phyloP scores from a whole-genome alignment of 2,113 vertebrate species.

The Phocoena sinus region DNA sequence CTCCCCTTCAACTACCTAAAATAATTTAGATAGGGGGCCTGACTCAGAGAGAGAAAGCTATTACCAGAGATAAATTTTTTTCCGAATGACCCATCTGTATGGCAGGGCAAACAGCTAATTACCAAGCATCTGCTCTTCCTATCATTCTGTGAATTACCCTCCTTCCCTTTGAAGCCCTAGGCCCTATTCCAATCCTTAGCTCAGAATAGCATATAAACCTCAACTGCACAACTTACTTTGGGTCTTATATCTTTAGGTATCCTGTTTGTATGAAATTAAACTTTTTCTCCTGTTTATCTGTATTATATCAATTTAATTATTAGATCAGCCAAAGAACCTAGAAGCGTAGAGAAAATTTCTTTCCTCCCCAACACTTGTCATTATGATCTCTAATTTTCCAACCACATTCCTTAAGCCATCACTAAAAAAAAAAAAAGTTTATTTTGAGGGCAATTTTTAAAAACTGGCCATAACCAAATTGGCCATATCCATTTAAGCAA shows the following conservation, averaged over 20 bases:
- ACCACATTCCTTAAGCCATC: neutral
- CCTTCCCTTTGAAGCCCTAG: too few relatives aligned
- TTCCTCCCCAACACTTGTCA: neutral
- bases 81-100: neutral
- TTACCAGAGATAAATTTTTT: neutral
- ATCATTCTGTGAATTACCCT: neutral
- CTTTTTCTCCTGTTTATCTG: neutral
- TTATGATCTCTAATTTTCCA: neutral
- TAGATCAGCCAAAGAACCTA: neutral
- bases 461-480: neutral
- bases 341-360: neutral
- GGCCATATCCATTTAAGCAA: neutral
- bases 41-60: neutral
- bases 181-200: neutral
- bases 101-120: neutral
- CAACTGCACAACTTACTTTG: neutral
- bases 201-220: neutral
- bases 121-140: neutral
- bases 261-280: neutral
- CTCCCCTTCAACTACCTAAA: neutral
- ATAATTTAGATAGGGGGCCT: neutral
- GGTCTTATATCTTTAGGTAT: neutral
- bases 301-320: neutral
- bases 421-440: neutral
- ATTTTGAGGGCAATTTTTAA: neutral